A percentile compares a stretch with the other conserved stretches of the same genome.
Evolutionary conservation across 2,797 vertebrate genomes (phyloP).

Genomic region (Chelon auratus): DNA sequence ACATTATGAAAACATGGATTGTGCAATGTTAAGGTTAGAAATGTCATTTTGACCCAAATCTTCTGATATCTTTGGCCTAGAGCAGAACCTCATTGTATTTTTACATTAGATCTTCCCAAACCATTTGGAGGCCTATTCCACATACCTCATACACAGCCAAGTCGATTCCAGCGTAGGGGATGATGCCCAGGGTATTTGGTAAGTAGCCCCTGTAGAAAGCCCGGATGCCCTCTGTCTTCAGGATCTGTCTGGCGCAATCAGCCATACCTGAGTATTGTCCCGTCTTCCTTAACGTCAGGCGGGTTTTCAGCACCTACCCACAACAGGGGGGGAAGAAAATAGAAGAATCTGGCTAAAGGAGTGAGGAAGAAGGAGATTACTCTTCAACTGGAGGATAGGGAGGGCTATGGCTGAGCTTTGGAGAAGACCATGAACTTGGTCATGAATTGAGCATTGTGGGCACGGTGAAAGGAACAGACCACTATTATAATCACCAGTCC

Average conservation of each 20-base stretch:
- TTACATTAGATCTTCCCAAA: too few relatives aligned
- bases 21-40: too few relatives aligned
- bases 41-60: too few relatives aligned
- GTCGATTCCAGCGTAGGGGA: slow-evolving; percentile 96
- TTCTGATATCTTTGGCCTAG: too few relatives aligned
- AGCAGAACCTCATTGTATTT: too few relatives aligned
- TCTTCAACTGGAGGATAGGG: background rate
- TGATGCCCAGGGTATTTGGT: slow-evolving; percentile 94
- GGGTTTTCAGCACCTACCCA: slow-evolving; percentile 93
- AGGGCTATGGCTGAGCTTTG: too few relatives aligned
- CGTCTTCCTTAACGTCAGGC: slow-evolving; percentile 91
- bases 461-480: too few relatives aligned
- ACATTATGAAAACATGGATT: too few relatives aligned
- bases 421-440: too few relatives aligned
- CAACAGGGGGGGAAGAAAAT: background rate
- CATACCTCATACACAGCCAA: slow-evolving; percentile 94
- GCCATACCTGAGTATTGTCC: slow-evolving; percentile 92
- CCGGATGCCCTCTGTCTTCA: slow-evolving; percentile 87
- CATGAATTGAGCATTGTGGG: too few relatives aligned
- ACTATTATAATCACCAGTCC: too few relatives aligned
- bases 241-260: slow-evolving; percentile 91
- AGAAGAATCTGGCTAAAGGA: background rate
- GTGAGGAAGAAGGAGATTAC: background rate
- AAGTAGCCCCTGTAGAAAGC: slow-evolving; percentile 95
- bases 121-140: background rate